Conservation (phyloP, 2,888 invertebrate species). For the Hanleya hanleyi region DNA sequence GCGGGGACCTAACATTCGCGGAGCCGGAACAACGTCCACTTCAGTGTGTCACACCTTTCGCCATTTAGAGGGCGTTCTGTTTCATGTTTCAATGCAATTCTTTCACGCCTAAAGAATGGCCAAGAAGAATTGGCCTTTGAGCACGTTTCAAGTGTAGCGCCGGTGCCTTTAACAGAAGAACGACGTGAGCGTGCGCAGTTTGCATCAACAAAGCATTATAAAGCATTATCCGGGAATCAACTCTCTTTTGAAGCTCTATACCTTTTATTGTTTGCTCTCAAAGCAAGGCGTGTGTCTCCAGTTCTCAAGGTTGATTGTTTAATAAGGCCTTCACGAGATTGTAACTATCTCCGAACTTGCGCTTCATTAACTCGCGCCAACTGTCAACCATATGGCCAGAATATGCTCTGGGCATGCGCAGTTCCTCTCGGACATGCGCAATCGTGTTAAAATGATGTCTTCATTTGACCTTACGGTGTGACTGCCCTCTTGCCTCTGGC, state of each 20-base stretch:
- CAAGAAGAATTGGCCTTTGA: no score
- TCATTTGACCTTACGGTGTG: neutral
- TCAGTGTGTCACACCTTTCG: neutral
- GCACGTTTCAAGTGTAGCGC: neutral
- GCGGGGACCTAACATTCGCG: no score
- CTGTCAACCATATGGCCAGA: conserved; percentile 5
- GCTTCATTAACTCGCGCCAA: conserved; percentile 3
- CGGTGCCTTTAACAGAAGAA: neutral
- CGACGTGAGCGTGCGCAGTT: neutral
- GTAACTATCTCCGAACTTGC: neutral
- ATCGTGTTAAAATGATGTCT: neutral
- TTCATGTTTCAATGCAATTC: neutral
- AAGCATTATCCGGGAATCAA: neutral
- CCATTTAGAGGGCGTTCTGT: neutral
- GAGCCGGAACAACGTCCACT: no score
- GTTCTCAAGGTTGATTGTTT: neutral
- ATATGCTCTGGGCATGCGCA: neutral
- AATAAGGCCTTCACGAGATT: conserved; percentile 8
- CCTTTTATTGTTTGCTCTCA: neutral
- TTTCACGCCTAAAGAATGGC: neutral
- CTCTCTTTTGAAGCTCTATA: neutral
- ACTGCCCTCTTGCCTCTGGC: neutral
- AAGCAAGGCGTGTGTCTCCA: neutral
- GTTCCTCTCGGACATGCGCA: neutral
- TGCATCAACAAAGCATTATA: neutral